phyloP scores from a whole-genome alignment of 1,140 invertebrate species.

The Magallana ariakensis region DNA sequence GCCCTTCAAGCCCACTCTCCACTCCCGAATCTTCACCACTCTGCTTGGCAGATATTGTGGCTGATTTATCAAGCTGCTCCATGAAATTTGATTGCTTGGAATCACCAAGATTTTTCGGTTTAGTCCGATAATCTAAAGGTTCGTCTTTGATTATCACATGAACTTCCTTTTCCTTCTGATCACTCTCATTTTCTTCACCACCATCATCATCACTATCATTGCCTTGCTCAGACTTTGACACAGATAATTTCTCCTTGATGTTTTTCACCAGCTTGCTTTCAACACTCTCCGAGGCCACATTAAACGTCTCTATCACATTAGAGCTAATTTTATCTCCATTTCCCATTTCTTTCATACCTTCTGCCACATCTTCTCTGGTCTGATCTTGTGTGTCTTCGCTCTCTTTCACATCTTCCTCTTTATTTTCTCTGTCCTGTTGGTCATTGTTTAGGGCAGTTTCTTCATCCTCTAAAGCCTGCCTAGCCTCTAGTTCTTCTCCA shows the following conservation, averaged over 20 bases:
- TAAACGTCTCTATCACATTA: slow-evolving; percentile 41
- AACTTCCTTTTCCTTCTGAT: slow-evolving; percentile 46
- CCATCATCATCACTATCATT: slow-evolving; percentile 43
- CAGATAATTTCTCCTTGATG: slow-evolving; percentile 51
- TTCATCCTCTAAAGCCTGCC: slow-evolving; percentile 33
- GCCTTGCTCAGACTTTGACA: slow-evolving; percentile 5
- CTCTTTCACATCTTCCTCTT: slow-evolving; percentile 23
- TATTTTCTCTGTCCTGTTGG: slow-evolving; percentile 44
- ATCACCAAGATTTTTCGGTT: neutral
- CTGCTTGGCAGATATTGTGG: slow-evolving; percentile 50
- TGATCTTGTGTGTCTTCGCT: neutral
- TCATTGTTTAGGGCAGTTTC: slow-evolving; percentile 42
- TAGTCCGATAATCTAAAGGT: slow-evolving; percentile 24
- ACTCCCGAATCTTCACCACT: slow-evolving; percentile 64
- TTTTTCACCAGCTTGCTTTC: slow-evolving; percentile 54
- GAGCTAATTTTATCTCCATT: slow-evolving; percentile 43
- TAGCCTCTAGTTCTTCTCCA: slow-evolving; percentile 46
- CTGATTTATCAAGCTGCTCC: neutral
- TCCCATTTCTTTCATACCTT: slow-evolving; percentile 38
- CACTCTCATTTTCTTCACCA: slow-evolving; percentile 44
- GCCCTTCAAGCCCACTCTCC: slow-evolving; percentile 52
- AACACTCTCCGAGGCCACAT: slow-evolving; percentile 44
- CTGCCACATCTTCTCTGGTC: neutral
- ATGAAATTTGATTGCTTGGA: slow-evolving; percentile 17
- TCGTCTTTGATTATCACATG: slow-evolving; percentile 5